Base-by-base conservation (phyloP, 2,113 vertebrate genomes). In the Smithornis capensis region DNA sequence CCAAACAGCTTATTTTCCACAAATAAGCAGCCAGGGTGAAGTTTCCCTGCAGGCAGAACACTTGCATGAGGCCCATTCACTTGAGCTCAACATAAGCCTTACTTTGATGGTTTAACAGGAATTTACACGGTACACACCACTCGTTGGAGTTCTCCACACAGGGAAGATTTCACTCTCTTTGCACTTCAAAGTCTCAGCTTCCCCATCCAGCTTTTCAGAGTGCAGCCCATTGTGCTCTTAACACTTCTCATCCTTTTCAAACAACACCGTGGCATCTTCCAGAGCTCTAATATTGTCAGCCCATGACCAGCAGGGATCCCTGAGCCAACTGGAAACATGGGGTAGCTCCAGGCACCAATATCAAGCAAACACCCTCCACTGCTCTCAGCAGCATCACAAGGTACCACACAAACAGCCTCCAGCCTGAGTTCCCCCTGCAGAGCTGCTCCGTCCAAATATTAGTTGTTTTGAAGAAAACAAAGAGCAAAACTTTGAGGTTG, bases 31-130 rank as follows among this genome's bases (percentile, higher is more conserved):
- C 37, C 40, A 69, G 40, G 49, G 23, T 2, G 13, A 69, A 65
- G 67, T 73, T 77, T 14, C 28, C 75, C 92, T 11, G 0, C 71
- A 76, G 94, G 82, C 92, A 94, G 42, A 83, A 67, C 1, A 14
- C 81, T 86, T 55, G 44, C 85, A 59, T 11, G 24, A 87, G 65
- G 50, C 62, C 29, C 68, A 9, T 89, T 84, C 96, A 69, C 92
- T 88, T 49, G 56, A 90, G 92, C 92, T 91, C 85, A 68, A 19
- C 89, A 88, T 80, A 74, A 95, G 90, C 67, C 82, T 76, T 40
- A 28, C 92, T 96, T 95, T 95, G 94, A 95, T 95, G 92, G 62
- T 68, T 87, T 96, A 73, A 92, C 57, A 79, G 85, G 92, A 62
- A 92, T 96, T 96, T 93, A 78, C 90, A 93, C 42, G 81, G 91